Evolutionary conservation across 1,140 invertebrate species (phyloP), one percentile per base, ranked within the genome.

Genomic region (Himalopsyche phryganea): DNA sequence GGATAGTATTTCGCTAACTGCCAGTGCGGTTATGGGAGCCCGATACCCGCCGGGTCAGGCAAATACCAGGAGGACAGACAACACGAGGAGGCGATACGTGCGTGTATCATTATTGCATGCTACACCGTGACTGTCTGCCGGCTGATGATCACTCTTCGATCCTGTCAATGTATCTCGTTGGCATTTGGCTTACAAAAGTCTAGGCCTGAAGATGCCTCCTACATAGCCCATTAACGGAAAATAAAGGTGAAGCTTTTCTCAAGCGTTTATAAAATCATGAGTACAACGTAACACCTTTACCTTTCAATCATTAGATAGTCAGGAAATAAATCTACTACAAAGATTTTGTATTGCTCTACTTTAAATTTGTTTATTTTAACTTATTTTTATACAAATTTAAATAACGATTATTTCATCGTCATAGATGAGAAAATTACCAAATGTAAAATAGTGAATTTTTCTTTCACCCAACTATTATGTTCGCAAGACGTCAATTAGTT

Each of bases 1-100:
- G 60, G 60, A 62, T 62, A 58, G 55, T 54, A 23, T 62, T 54
- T 58, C 55, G 38, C 61, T 48, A 46, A 51, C 57, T 48, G 18
- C 44, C 46, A 13, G 52, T 46, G 59, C 59, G 52, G 59, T 51
- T 55, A 53, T 61, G 52, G 52, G 35, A 47, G 52, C 58, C 51
- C 50, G 46, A 36, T 42, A 50, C 51, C 46, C 40, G 46, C 15
- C 46, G 52, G 45, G 52, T 40, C 32, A 14, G 35, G 46, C 40
- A 23, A 63, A 63, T 58, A 59, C 61, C 61, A 42, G 61, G 57
- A 60, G 54, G 54, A 50, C 54, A 47, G 19, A 45, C 10, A 14
- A 32, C 53, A 49, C 53, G 53, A 56, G 53, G 46, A 49, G 51
- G 15, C 13, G 14, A 35, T 19, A 54, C 28, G 50, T 44, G 50